phyloP scores from a whole-genome alignment of 2,888 invertebrate genomes.

The Germaria angustata region DNA sequence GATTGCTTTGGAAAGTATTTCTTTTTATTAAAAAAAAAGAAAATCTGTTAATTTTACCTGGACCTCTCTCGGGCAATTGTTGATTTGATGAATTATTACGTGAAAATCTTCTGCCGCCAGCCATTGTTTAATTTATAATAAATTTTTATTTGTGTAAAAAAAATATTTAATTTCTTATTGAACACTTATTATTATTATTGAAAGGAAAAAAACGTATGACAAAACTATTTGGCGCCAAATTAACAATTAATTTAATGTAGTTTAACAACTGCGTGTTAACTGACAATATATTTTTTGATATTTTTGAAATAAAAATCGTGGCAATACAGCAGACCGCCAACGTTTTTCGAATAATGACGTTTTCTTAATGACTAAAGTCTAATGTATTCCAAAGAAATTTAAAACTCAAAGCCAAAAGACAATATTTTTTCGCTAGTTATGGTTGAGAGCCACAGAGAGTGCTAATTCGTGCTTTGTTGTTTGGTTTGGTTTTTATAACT shows the following conservation, averaged over 20 bases:
- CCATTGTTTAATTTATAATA: slow-evolving; percentile 72
- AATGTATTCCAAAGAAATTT: slow-evolving; percentile 62
- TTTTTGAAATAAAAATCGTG: slow-evolving; percentile 62
- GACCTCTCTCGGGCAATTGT: slow-evolving; percentile 79
- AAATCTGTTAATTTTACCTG: slow-evolving; percentile 75
- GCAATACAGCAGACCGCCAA: slow-evolving; percentile 78
- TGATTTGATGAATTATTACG: slow-evolving; percentile 77
- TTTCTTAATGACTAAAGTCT: slow-evolving; percentile 75
- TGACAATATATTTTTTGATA: slow-evolving; percentile 13
- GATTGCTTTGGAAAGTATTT: neutral
- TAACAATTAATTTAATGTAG: slow-evolving; percentile 21
- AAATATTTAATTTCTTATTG: slow-evolving; percentile 18
- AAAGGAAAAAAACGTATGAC: neutral
- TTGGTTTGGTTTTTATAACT: neutral
- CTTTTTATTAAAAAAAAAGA: neutral
- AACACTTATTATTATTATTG: slow-evolving; percentile 26
- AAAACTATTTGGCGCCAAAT: slow-evolving; percentile 57
- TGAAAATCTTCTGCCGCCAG: slow-evolving; percentile 77
- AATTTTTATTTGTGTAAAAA: neutral
- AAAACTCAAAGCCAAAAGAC: slow-evolving; percentile 60
- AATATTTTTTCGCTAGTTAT: slow-evolving; percentile 35
- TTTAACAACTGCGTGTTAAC: slow-evolving; percentile 58
- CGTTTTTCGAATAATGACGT: slow-evolving; percentile 70
- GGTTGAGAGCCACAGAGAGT: slow-evolving; percentile 50
- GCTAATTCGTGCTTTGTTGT: slow-evolving; percentile 26